Evolutionary conservation across 1,140 invertebrate genomes (phyloP).

Genomic region (Bombus pascuorum): DNA sequence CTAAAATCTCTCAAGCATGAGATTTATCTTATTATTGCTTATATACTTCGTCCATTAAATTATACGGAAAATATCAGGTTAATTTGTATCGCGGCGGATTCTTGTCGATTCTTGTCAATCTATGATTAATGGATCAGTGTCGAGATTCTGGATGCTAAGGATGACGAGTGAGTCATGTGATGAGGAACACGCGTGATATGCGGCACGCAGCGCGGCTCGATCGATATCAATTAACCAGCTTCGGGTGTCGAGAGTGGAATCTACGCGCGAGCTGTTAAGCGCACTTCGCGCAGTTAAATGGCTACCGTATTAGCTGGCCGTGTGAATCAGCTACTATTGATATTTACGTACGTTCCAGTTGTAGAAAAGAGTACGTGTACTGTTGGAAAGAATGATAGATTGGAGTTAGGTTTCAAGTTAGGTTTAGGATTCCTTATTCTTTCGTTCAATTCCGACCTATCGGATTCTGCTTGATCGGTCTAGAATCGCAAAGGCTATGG

Average conservation of each 20-base stretch:
- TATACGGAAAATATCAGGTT: neutral
- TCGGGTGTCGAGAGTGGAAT: slow-evolving; percentile 1
- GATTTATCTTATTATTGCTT: neutral
- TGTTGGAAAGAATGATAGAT: neutral
- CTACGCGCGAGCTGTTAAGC: slow-evolving; percentile 2
- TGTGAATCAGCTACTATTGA: neutral
- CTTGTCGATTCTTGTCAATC: neutral
- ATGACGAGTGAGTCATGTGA: neutral
- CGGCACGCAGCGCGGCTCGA: neutral
- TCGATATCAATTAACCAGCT: slow-evolving; percentile 41
- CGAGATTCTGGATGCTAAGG: neutral
- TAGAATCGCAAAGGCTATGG: too few species aligned
- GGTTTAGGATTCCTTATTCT: too few species aligned
- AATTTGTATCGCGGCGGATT: neutral
- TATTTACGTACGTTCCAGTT: neutral
- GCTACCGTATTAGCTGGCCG: neutral
- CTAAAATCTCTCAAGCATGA: neutral
- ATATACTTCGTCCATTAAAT: neutral
- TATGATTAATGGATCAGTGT: neutral
- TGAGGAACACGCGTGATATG: neutral
- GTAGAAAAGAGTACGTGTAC: neutral
- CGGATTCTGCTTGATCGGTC: too few species aligned
- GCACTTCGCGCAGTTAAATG: neutral
- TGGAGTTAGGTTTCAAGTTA: too few species aligned
- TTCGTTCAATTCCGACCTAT: too few species aligned